Evolutionary conservation across 2,888 invertebrate genomes (phyloP), one percentile per base, ranked within the genome.

Genomic region (Seira sanloemensis): DNA sequence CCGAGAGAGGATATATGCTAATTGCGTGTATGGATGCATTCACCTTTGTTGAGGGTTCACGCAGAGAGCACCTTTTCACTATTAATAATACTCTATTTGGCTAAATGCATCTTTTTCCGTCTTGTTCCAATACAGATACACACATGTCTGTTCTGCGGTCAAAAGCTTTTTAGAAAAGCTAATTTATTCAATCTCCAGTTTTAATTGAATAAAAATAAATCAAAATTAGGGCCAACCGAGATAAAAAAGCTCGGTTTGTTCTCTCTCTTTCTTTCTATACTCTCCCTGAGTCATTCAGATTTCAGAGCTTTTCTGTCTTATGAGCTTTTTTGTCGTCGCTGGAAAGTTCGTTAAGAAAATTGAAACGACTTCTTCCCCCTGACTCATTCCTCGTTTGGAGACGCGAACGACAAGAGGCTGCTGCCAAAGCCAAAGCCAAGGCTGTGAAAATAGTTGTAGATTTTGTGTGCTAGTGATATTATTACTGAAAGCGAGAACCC

Each of bases 361-460:
- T 7, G 4, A 67, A 5, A n/a, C n/a, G 12, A 2, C 16, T 26
- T 25, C 25, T 5, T 2, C 16, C 16, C 24, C 9, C 67, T 67
- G 67, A 67, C 24, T 67, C 67, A 67, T 67, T 67, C 26, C 67
- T 67, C 67, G 67, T 67, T 26, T 26, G 26, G 67, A 24, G 67
- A 67, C 67, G 4, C 2, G 16, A 16, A 65, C 65, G 19, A 23
- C 18, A 16, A 19, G 19, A 65, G 9, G 18, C 65, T 19, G 65
- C 18, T 19, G 12, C 18, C 21, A 2, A 65, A 12, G 21, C 21
- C 23, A 18, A n/a, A n/a, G 18, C 65, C 18, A 21, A 2, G 5
- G 12, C 4, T 16, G 18, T 4, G 12, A 12, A 19, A 12, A 18
- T 12, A 21, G 18, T 19, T n/a, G 23, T 2, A 19, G 62, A 5